A percentile compares a stretch with the other conserved stretches of the same genome.
phyloP scores from a whole-genome alignment of 2,888 invertebrate genomes.

The Priocnemis perturbator region DNA sequence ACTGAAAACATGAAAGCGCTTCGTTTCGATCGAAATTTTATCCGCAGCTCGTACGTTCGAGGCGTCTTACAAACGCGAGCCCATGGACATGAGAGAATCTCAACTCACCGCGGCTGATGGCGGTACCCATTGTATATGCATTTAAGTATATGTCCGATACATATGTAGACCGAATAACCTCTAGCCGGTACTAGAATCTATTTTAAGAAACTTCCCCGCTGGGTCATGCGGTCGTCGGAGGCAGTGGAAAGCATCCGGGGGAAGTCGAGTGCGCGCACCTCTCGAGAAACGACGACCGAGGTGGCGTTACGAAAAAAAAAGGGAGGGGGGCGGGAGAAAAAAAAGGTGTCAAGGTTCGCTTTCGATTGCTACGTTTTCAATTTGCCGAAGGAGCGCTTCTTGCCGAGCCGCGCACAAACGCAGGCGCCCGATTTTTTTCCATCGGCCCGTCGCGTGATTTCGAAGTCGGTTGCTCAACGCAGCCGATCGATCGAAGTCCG shows the following conservation, averaged over 20 bases:
- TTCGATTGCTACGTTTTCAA: constrained; percentile 64
- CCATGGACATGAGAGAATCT: background rate
- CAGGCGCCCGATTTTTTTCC: too few species aligned
- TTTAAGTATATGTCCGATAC: constrained; percentile 13
- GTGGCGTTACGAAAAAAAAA: too few species aligned
- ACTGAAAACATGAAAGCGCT: too few species aligned
- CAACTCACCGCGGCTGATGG: background rate
- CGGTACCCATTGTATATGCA: constrained; percentile 11
- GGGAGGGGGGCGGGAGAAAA: too few species aligned
- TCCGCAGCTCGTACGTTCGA: too few species aligned
- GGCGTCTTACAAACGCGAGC: background rate
- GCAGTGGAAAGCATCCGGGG: constrained; percentile 49
- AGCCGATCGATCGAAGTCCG: too few species aligned
- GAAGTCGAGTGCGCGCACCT: constrained; percentile 54
- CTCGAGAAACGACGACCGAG: constrained; percentile 58
- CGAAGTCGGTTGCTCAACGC: too few species aligned
- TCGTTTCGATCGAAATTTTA: too few species aligned
- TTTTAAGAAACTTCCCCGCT: constrained; percentile 65
- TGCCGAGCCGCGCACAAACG: too few species aligned
- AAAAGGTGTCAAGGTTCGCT: constrained; percentile 69
- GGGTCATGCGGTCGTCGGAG: constrained; percentile 59
- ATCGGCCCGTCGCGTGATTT: too few species aligned
- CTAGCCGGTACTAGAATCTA: constrained; percentile 63
- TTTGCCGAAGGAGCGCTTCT: constrained; percentile 46
- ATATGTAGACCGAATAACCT: constrained; percentile 39